Evolutionary conservation across 2,888 invertebrate species (phyloP), one percentile per base, ranked within the genome.

Genomic region (Celastrina argiolus): DNA sequence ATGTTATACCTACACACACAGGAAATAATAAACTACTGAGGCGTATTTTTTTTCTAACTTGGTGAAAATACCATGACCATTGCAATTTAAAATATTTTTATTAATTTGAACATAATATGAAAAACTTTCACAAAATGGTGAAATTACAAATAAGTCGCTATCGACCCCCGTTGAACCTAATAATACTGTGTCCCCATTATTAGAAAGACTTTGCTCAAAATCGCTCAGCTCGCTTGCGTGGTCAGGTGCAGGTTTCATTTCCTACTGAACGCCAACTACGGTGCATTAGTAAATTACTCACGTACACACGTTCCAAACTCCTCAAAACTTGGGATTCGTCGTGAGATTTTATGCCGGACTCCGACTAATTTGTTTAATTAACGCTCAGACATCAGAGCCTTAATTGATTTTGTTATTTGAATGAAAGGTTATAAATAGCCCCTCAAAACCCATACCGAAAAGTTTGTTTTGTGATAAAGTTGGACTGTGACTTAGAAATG

Each of bases 281-380:
- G 78, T 87, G 87, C 90, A 90, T 91, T 90, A 91, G 90, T 86
- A 90, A 88, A 89, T 91, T 88, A 86, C 87, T 87, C 89, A 87
- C 88, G 89, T 88, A 76, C 83, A 74, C 78, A 74, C 78, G 77
- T 80, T 80, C 80, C 81, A 78, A 82, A 82, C 83, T 81, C 82
- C 84, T 83, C 82, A 82, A 73, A 86, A 85, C 83, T 87, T 81
- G 76, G 80, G 82, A 84, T 87, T 83, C 83, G 88, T 87, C 88
- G 80, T 80, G 81, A 80, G 83, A 84, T 85, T 85, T 83, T 81
- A 81, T 83, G 79, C 77, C 75, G 73, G 78, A 80, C 78, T 78
- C 76, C 75, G 78, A 83, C 83, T 83, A 87, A 87, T 87, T 86
- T 86, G 84, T 84, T 81, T 85, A 86, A 86, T 86, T 84, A 84